These are phyloP conservation scores for Equus przewalskii DNA, from an alignment of 2,113 vertebrate genomes.

Conservation along the genomic window DNA sequence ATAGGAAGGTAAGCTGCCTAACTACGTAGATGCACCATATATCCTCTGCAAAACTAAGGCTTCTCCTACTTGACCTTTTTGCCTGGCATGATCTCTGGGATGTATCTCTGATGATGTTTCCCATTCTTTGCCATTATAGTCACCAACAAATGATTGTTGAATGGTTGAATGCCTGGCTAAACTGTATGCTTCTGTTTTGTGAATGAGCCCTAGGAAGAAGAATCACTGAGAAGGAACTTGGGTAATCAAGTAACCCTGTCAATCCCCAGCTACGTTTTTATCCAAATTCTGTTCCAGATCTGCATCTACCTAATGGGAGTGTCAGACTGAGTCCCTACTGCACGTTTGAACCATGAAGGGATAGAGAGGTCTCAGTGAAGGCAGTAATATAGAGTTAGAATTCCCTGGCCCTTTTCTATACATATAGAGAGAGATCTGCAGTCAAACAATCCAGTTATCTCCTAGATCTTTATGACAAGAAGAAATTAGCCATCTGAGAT, in stretches of 20 bases:
- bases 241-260: neutral
- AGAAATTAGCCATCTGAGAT: neutral
- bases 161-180: neutral
- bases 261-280: neutral
- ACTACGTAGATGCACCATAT: neutral
- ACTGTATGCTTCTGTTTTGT: neutral
- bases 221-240: neutral
- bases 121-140: neutral
- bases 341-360: neutral
- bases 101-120: neutral
- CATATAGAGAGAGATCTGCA: neutral
- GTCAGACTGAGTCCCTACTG: neutral
- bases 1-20: neutral
- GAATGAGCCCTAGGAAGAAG: neutral
- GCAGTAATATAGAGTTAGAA: neutral
- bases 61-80: neutral
- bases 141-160: neutral
- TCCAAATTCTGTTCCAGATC: slow-evolving; percentile 4
- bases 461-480: neutral
- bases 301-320: neutral
- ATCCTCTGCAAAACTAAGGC: neutral
- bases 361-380: neutral
- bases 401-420: neutral
- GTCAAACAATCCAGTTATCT: neutral
- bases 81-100: neutral